phyloP scores from a whole-genome alignment of 1,140 invertebrate species.

The Mesaphorura yosii region DNA sequence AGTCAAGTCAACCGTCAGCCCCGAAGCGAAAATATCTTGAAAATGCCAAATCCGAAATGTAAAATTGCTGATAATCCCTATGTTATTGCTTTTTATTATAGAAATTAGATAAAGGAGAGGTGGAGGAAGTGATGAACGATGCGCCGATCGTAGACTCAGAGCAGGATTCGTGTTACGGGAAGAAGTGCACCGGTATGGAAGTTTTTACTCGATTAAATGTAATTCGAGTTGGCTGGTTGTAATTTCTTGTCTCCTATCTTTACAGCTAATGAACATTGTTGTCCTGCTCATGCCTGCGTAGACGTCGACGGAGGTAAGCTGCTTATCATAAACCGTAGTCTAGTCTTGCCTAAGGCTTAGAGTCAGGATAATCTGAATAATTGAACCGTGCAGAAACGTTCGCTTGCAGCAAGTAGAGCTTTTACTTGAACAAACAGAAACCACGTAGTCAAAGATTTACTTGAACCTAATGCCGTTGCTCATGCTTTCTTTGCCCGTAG shows the following conservation, averaged over 20 bases:
- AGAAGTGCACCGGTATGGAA: conserved; percentile 8
- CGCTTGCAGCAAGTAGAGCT: background rate
- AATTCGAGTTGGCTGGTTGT: background rate
- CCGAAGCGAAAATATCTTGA: no score
- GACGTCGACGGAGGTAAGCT: conserved; percentile 52
- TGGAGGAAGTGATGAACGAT: conserved; percentile 30
- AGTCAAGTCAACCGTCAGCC: no score
- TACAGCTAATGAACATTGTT: conserved; percentile 61
- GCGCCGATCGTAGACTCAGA: conserved; percentile 17
- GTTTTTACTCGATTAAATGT: background rate
- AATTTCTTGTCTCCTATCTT: conserved; percentile 44
- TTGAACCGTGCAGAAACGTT: background rate
- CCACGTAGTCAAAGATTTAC: background rate
- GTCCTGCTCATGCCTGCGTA: conserved; percentile 58
- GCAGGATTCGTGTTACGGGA: conserved; percentile 26
- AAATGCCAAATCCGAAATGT: no score
- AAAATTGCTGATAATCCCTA: conserved; percentile 1
- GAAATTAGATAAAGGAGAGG: conserved; percentile 29
- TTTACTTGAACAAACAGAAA: background rate
- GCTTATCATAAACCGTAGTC: no score
- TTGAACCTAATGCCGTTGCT: background rate
- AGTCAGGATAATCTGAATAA: no score
- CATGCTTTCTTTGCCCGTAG: background rate
- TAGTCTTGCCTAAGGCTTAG: background rate
- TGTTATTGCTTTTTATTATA: conserved; percentile 13